A percentile compares a stretch with the other conserved stretches of the same genome.
These are phyloP conservation scores for Leptinotarsa tumamoca DNA, from an alignment of 2,888 invertebrate species.

Conservation along the genomic window DNA sequence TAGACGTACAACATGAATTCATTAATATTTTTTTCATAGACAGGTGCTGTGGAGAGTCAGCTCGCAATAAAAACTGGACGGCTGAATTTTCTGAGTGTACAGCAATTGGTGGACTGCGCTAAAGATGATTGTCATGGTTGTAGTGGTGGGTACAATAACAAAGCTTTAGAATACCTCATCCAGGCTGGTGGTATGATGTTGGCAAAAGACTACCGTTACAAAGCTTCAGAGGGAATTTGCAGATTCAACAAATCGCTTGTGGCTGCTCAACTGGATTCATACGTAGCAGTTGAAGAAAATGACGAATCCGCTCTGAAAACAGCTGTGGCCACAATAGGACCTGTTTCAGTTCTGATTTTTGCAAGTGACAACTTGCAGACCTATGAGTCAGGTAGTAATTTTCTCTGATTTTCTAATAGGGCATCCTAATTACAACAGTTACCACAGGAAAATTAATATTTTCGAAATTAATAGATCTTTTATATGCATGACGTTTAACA, in stretches of 20 bases:
- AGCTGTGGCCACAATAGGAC: conserved; percentile 46
- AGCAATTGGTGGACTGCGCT: conserved; percentile 88
- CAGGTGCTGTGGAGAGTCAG: conserved; percentile 89
- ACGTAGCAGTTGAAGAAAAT: conserved; percentile 73
- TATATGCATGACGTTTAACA: too few relatives aligned
- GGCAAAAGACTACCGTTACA: conserved; percentile 88
- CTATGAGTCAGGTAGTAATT: neutral
- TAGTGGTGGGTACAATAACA: conserved; percentile 84
- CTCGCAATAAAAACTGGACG: conserved; percentile 83
- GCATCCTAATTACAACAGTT: neutral
- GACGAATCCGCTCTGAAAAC: conserved; percentile 43
- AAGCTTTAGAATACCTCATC: conserved; percentile 85
- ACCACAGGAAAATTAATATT: too few relatives aligned
- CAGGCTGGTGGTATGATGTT: conserved; percentile 80
- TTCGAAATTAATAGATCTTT: too few relatives aligned
- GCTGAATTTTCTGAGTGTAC: conserved; percentile 87
- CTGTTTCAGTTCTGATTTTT: conserved; percentile 39
- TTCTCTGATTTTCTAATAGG: neutral
- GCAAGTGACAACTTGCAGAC: neutral
- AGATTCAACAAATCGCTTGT: conserved; percentile 73
- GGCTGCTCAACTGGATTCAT: conserved; percentile 86
- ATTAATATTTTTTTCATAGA: conserved; percentile 68
- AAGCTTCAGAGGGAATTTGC: conserved; percentile 79
- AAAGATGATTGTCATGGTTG: conserved; percentile 88
- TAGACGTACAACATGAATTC: too few relatives aligned